Conservation (phyloP, 2,113 vertebrate species). For the Dicentrarchus labrax region DNA sequence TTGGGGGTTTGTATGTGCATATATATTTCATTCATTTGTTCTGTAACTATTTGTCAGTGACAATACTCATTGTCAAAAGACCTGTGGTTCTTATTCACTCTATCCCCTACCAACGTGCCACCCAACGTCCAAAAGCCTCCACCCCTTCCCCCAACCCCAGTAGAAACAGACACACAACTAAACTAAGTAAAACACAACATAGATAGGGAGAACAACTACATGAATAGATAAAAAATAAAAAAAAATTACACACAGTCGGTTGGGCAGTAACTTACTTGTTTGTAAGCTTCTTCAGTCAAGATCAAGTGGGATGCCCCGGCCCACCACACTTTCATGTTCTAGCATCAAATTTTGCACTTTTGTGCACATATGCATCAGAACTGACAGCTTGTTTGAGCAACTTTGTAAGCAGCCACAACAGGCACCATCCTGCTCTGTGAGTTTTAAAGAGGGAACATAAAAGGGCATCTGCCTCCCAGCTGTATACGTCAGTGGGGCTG, state of each 20-base stretch:
- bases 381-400: neutral
- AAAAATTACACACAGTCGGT: neutral
- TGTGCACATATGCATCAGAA: neutral
- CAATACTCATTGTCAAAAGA: no score
- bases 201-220: neutral
- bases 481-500: neutral
- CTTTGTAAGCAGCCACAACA: neutral
- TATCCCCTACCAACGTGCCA: no score
- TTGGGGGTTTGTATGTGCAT: neutral
- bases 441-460: slow-evolving; percentile 7
- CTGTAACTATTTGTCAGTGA: no score
- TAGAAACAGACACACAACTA: no score
- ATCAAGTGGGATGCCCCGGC: neutral
- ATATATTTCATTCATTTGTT: neutral
- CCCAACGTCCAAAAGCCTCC: no score
- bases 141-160: no score
- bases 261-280: neutral
- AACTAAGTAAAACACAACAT: no score
- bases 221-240: neutral
- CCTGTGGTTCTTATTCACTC: no score
- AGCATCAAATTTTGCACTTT: neutral
- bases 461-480: slow-evolving; percentile 35
- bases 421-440: neutral
- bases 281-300: neutral
- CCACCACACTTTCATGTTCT: neutral